phyloP scores from a whole-genome alignment of 2,113 vertebrate genomes.

The Antechinus stuartii region DNA sequence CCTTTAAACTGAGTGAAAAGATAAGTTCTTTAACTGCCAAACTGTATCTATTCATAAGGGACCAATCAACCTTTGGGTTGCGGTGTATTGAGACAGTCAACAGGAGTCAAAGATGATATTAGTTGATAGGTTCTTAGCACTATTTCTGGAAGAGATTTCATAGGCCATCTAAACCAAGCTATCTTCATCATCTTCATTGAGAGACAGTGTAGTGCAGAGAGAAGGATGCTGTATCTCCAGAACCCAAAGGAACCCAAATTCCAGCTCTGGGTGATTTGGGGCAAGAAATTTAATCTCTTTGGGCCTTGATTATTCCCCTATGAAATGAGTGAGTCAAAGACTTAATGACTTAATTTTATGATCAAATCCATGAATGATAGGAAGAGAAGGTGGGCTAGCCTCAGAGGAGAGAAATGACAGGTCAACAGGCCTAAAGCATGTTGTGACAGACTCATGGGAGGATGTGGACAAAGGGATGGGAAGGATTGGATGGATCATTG shows the following conservation, averaged over 20 bases:
- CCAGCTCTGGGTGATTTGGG: not conserved
- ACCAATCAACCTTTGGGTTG: not conserved
- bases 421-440: not conserved
- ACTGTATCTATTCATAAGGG: not conserved
- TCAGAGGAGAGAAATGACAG: not conserved
- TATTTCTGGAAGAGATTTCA: not conserved
- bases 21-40: not conserved
- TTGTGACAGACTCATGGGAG: not conserved
- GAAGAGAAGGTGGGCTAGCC: not conserved
- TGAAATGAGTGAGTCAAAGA: not conserved
- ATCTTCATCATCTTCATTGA: not conserved
- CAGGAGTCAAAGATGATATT: not conserved
- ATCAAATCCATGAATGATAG: not conserved
- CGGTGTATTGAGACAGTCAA: not conserved
- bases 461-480: not conserved
- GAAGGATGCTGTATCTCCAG: not conserved
- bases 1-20: not conserved
- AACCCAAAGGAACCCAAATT: not conserved
- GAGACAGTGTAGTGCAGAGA: not conserved
- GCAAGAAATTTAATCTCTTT: not conserved
- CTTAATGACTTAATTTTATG: not conserved
- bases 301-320: not conserved
- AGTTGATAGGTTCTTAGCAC: not conserved
- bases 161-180: not conserved
- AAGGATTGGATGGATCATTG: not conserved